phyloP scores from a whole-genome alignment of 2,888 invertebrate species.

The Laspeyria flexula region DNA sequence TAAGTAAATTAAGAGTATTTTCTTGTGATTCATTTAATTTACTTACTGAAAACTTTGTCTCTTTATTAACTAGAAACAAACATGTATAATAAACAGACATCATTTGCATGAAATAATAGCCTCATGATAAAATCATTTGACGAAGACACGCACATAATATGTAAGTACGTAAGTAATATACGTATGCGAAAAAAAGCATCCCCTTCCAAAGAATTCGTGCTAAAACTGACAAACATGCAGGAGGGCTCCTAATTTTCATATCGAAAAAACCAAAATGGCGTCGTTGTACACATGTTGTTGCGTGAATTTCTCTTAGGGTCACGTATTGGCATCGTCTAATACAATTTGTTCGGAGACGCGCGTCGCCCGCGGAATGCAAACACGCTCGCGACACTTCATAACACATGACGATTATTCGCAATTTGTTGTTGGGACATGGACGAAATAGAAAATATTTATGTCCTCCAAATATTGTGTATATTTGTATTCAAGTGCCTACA shows the following conservation, averaged over 20 bases:
- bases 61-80: not conserved
- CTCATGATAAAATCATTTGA: constrained; percentile 39
- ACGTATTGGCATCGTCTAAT: constrained; percentile 81
- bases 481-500: constrained; percentile 10
- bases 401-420: constrained; percentile 73
- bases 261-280: constrained; percentile 63
- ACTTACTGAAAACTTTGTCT: too few species aligned
- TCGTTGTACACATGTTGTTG: constrained; percentile 64
- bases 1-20: too few species aligned
- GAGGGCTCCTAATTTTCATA: constrained; percentile 67
- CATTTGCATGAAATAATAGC: constrained; percentile 28
- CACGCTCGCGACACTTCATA: constrained; percentile 66
- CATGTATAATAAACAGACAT: not conserved
- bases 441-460: constrained; percentile 47
- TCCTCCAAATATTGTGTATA: constrained; percentile 18
- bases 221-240: constrained; percentile 50
- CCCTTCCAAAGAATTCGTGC: constrained; percentile 50
- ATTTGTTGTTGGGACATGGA: constrained; percentile 56
- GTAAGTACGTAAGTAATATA: constrained; percentile 40
- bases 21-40: too few species aligned
- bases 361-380: constrained; percentile 72
- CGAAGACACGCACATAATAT: constrained; percentile 20
- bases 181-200: constrained; percentile 39
- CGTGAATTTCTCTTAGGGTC: constrained; percentile 68
- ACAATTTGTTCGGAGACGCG: constrained; percentile 79